A percentile compares a stretch with the other conserved stretches of the same genome.
phyloP scores from a whole-genome alignment of 1,140 invertebrate genomes.

The Philopotamus ludificatus region DNA sequence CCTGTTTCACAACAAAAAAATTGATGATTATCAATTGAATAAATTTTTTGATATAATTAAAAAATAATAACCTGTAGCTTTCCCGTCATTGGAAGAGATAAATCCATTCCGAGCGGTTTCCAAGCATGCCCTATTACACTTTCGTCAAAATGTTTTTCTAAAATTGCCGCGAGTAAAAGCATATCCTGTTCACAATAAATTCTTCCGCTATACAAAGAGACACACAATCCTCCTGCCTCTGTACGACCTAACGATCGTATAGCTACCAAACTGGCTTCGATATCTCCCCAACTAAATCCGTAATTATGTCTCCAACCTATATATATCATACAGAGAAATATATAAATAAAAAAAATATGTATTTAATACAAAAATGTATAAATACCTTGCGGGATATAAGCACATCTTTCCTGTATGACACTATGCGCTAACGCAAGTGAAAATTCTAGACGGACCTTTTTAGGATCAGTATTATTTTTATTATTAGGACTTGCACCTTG shows the following conservation, averaged over 20 bases:
- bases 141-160: conserved; percentile 35
- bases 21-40: conserved; percentile 8
- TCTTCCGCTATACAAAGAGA: conserved; percentile 26
- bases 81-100: conserved; percentile 32
- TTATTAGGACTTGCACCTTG: conserved; percentile 28
- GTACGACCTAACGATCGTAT: conserved; percentile 15
- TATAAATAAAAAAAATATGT: background rate
- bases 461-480: conserved; percentile 40
- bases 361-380: background rate
- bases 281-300: conserved; percentile 37
- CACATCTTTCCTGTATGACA: conserved; percentile 82
- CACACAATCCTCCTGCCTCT: conserved; percentile 24
- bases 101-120: conserved; percentile 39
- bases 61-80: conserved; percentile 22
- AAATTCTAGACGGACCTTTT: conserved; percentile 47
- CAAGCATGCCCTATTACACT: conserved; percentile 34
- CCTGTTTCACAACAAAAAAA: conserved; percentile 14
- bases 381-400: conserved; percentile 69
- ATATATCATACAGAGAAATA: background rate
- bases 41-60: conserved; percentile 2
- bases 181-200: conserved; percentile 33
- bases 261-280: conserved; percentile 20
- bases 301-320: conserved; percentile 37
- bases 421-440: conserved; percentile 63
- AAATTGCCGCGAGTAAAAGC: conserved; percentile 11